phyloP scores from a whole-genome alignment of 2,113 vertebrate species.

The Cettia cetti region DNA sequence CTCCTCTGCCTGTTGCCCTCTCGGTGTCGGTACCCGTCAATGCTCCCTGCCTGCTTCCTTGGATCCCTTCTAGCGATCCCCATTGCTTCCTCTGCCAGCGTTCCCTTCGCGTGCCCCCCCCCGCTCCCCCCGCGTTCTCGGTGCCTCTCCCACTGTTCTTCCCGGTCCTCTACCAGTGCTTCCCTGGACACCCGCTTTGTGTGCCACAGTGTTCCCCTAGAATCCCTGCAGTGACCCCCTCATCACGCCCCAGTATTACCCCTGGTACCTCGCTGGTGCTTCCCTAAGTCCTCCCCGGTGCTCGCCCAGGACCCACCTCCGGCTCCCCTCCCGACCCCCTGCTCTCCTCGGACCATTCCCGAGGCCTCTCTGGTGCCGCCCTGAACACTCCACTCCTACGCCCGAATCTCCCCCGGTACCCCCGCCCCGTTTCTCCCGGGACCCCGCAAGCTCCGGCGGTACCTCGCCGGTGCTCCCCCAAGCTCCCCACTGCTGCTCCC shows the following conservation, averaged over 20 bases:
- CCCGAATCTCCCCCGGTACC: background rate
- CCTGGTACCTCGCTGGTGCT: background rate
- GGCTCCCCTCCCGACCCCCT: background rate
- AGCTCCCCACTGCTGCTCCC: too few relatives aligned
- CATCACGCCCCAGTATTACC: background rate
- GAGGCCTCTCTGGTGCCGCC: background rate
- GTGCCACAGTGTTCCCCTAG: background rate
- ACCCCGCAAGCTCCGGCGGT: background rate
- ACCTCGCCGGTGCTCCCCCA: background rate
- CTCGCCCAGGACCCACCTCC: background rate
- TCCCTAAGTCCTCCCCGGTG: background rate
- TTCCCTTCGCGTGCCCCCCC: background rate
- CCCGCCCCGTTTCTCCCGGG: background rate
- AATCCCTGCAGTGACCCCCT: background rate
- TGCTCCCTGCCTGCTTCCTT: background rate
- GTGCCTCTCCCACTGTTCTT: background rate
- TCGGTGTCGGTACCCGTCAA: too few relatives aligned
- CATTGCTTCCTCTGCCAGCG: background rate
- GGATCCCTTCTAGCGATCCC: background rate
- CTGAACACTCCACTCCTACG: background rate
- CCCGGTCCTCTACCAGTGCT: background rate
- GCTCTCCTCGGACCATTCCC: background rate
- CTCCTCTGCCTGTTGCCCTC: background rate
- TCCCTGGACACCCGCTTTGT: background rate
- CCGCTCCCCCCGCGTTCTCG: too few relatives aligned